These are phyloP conservation scores for Microctenopoma lineatum DNA, from an alignment of 2,797 vertebrate species.

Conservation along the genomic window DNA sequence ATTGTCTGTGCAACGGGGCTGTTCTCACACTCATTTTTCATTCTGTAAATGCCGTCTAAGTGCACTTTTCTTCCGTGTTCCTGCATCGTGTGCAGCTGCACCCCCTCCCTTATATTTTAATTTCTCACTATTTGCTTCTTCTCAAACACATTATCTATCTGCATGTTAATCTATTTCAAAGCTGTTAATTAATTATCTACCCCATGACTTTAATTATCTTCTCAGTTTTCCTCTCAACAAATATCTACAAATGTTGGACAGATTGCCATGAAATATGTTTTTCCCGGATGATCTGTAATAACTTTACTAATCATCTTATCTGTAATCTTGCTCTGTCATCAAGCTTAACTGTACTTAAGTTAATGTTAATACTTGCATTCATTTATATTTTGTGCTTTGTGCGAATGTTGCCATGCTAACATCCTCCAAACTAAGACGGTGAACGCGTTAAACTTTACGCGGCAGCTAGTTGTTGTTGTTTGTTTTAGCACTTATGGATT, in stretches of 20 bases:
- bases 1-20: constrained; percentile 4
- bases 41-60: not conserved
- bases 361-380: not conserved
- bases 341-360: not conserved
- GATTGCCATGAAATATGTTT: not conserved
- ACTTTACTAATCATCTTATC: not conserved
- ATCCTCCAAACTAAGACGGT: not conserved
- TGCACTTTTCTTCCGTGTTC: not conserved
- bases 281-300: not conserved
- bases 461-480: too few species aligned
- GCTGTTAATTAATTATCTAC: not conserved
- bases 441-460: not conserved
- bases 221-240: not conserved
- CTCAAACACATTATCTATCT: not conserved
- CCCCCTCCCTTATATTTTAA: not conserved
- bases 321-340: not conserved
- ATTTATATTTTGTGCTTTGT: not conserved
- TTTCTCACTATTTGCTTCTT: not conserved
- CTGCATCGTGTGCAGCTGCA: not conserved
- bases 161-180: not conserved
- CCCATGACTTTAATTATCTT: not conserved
- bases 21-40: not conserved
- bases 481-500: not conserved
- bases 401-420: not conserved
- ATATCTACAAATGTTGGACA: not conserved